Evolutionary conservation across 2,797 vertebrate species (phyloP).

Genomic region (Rachycentron canadum): DNA sequence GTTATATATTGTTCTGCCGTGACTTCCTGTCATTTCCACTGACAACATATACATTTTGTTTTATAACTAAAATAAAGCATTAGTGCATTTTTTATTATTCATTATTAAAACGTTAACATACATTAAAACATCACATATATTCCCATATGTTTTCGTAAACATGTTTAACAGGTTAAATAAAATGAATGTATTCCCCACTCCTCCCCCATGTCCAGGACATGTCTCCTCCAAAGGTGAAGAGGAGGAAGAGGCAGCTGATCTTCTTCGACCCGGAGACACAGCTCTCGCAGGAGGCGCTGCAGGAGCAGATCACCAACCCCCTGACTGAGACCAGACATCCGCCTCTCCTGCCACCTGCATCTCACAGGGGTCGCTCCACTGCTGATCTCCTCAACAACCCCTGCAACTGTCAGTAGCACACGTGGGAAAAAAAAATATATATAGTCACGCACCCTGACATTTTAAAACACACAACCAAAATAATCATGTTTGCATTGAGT

Average conservation of each 20-base stretch:
- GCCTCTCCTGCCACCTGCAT: background rate
- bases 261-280: slow-evolving; percentile 83
- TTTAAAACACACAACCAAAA: background rate
- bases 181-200: background rate
- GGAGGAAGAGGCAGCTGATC: slow-evolving; percentile 77
- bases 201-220: slow-evolving; percentile 23
- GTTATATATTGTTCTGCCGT: too few species aligned
- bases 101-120: background rate
- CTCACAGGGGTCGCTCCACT: slow-evolving; percentile 37
- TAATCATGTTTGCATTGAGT: background rate
- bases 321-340: slow-evolving; percentile 55
- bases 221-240: slow-evolving; percentile 25
- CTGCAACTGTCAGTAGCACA: slow-evolving; percentile 76
- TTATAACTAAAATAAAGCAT: background rate
- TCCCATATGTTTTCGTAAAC: background rate
- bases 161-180: background rate
- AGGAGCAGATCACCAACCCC: slow-evolving; percentile 63
- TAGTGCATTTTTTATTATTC: too few species aligned
- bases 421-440: background rate
- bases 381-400: slow-evolving; percentile 72
- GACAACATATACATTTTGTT: background rate
- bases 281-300: slow-evolving; percentile 69
- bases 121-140: background rate
- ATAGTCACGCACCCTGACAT: background rate
- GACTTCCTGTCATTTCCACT: background rate